Evolutionary conservation across 2,888 invertebrate species (phyloP).

Genomic region (Lacanobia wlatinum): DNA sequence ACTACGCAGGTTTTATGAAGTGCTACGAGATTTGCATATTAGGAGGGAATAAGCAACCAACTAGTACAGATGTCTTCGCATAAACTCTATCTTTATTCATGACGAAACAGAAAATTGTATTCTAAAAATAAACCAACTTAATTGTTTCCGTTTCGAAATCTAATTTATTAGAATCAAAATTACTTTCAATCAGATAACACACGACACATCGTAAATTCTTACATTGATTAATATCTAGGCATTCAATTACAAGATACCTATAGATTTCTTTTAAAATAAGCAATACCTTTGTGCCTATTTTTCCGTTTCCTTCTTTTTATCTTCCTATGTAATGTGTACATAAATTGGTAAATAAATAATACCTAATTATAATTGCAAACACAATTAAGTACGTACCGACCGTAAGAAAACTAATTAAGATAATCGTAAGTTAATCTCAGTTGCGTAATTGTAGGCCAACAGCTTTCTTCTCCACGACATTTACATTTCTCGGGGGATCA

Average conservation of each 20-base stretch:
- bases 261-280: too few species aligned
- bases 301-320: too few species aligned
- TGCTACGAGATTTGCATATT: background rate
- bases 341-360: too few species aligned
- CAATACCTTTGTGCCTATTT: too few species aligned
- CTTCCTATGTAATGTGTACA: too few species aligned
- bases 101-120: background rate
- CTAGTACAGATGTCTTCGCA: background rate
- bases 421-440: conserved; percentile 41
- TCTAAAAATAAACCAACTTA: background rate
- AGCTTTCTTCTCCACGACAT: conserved; percentile 34
- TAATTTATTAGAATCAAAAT: background rate
- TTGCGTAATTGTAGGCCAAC: conserved; percentile 37
- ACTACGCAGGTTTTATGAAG: conserved; percentile 1
- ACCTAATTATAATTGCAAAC: conserved; percentile 14
- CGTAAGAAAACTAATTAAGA: conserved; percentile 42
- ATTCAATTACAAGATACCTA: conserved; percentile 17
- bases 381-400: conserved; percentile 13
- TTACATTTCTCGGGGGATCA: conserved; percentile 49
- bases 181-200: background rate
- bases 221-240: conserved; percentile 16
- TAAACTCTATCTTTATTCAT: background rate
- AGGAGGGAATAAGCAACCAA: background rate
- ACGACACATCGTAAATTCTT: background rate
- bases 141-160: background rate